Base-by-base conservation (phyloP, 2,113 vertebrate species). In the Nasalis larvatus region DNA sequence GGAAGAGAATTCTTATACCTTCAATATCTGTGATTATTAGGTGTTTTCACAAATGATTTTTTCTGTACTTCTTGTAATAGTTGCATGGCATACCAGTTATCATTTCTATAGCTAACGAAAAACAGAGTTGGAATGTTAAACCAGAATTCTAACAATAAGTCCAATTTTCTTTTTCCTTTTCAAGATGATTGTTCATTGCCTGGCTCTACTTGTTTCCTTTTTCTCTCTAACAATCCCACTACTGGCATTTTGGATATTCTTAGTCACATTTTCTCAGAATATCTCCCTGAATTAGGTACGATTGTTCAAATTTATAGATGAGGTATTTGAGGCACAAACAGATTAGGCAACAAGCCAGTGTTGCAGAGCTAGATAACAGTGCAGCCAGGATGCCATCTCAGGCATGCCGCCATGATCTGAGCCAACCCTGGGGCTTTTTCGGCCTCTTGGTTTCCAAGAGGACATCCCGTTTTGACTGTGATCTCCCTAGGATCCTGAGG, bases 381-480 rank as follows among this genome's bases (percentile, higher is more conserved):
- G 35, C 30, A 16, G 30, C 8, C 49, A 30, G n/a, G n/a, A 18
- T 8, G 8, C 14, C 17, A 25, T 40, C 4, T 23, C 52, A 17
- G 42, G 21, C 42, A 63, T 0, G 3, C 2, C 8, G 13, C 35
- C 40, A 0, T 8, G 2, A 47, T 69, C 58, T 4, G 32, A 95
- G 30, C 40, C 37, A 3, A 71, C 27, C 60, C 32, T n/a, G 54
- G 9, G 8, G 1, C 37, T 14, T 21, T 23, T 10, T 81, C 16
- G 6, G 8, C 5, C 0, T 16, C 14, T 8, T 4, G 1, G 0
- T 66, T 66, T 32, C 42, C 14, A 69, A 32, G n/a, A 7, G 37
- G 3, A 23, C 35, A 23, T 17, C 32, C 8, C 11, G 8, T 2
- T 4, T 52, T 6, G 27, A 56, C 13, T 7, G 23, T 45, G 40